Conservation (phyloP, 2,888 invertebrate species). For the Steinernema hermaphroditum region DNA sequence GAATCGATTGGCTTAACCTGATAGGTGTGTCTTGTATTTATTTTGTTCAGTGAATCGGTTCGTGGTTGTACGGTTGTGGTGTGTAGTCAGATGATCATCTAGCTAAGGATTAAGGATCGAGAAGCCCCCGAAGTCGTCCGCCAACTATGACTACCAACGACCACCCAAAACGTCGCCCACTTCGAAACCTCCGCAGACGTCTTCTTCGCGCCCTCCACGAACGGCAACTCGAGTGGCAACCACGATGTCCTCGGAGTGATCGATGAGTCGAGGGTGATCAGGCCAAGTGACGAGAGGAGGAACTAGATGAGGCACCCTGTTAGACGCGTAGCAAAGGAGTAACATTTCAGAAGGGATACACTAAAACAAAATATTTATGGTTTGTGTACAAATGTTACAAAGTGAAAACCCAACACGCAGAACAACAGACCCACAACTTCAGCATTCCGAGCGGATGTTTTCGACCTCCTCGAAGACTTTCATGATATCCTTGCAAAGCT, state of each 20-base stretch:
- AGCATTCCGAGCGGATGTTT: background rate
- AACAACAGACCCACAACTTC: background rate
- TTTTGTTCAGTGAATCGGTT: no score
- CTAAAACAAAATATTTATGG: no score
- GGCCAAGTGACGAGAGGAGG: background rate
- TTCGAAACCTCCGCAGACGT: background rate
- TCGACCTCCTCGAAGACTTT: background rate
- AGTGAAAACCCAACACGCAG: background rate
- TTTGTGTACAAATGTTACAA: no score
- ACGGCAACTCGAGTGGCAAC: background rate
- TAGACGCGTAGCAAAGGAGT: no score
- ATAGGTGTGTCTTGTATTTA: no score
- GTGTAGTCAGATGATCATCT: no score
- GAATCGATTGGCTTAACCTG: no score
- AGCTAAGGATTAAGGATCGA: no score
- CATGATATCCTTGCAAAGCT: background rate
- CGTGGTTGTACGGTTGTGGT: no score
- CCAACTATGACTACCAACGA: background rate
- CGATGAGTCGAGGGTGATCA: constrained; percentile 13
- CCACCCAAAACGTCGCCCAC: constrained; percentile 6
- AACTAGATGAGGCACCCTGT: no score
- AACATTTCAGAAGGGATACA: no score
- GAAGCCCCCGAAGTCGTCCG: constrained; percentile 13
- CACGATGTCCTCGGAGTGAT: constrained; percentile 2
- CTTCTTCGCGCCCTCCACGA: background rate